Conservation (phyloP, 2,113 vertebrate species). For the Pteruthius melanotis region DNA sequence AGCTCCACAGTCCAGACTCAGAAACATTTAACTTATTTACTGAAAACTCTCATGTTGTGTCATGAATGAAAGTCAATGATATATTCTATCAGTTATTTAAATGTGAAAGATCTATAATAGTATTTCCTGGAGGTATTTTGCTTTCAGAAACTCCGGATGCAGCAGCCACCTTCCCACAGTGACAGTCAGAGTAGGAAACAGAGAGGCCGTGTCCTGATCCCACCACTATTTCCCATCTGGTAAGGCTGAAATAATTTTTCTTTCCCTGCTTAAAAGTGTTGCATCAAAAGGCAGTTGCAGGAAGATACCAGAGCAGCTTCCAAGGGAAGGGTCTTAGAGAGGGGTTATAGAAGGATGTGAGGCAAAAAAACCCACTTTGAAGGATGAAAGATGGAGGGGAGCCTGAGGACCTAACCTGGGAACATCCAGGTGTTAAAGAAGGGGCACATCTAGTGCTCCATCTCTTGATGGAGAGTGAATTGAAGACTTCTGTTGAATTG, state of each 20-base stretch:
- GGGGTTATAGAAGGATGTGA: not conserved
- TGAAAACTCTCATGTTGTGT: not conserved
- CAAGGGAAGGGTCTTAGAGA: not conserved
- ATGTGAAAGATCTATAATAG: not conserved
- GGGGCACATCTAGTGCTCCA: not conserved
- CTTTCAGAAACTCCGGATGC: not conserved
- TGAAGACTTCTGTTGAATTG: not conserved
- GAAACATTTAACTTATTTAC: not conserved
- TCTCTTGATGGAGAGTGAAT: not conserved
- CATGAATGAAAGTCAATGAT: not conserved
- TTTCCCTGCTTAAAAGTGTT: not conserved
- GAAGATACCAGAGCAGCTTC: not conserved
- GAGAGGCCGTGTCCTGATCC: not conserved
- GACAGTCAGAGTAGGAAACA: not conserved
- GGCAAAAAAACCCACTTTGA: not conserved
- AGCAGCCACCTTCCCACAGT: conserved; percentile 11
- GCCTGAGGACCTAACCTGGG: not conserved
- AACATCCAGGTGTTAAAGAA: not conserved
- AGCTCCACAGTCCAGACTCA: not conserved
- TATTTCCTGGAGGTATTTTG: not conserved
- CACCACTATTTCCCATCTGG: not conserved
- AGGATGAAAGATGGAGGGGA: not conserved
- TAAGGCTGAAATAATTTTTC: not conserved
- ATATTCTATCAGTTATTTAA: not conserved
- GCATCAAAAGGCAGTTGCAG: not conserved